Evolutionary conservation across 2,888 invertebrate genomes (phyloP).

Genomic region (Cryptocephalus moraei): DNA sequence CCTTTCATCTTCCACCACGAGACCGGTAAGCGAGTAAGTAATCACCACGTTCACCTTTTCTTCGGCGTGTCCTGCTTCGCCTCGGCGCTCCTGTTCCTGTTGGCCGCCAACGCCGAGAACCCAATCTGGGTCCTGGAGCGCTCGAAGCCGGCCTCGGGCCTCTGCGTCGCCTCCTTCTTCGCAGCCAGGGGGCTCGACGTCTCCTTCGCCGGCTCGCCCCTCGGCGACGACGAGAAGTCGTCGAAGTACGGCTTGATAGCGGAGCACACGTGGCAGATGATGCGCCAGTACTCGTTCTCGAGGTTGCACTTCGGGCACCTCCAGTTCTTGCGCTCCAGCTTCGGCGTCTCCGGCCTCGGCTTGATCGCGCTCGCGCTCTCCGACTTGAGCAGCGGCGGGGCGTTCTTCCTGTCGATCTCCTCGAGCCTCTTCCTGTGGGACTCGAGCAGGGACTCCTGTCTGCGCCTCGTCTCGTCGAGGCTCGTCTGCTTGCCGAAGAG

Average conservation of each 20-base stretch:
- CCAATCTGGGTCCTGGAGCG: conserved; percentile 37
- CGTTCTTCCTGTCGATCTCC: conserved; percentile 27
- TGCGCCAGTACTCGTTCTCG: conserved; percentile 49
- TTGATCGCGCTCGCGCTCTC: conserved; percentile 33
- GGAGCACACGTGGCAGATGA: conserved; percentile 53
- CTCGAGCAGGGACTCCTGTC: conserved; percentile 25
- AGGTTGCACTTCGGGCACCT: conserved; percentile 50
- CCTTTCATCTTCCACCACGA: too few species aligned
- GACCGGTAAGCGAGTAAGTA: too few species aligned
- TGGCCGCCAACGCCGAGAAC: conserved; percentile 31
- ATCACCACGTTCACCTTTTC: too few species aligned
- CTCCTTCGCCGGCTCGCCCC: conserved; percentile 10
- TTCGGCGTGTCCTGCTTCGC: conserved; percentile 28
- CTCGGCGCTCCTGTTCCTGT: conserved; percentile 39
- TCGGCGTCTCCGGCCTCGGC: conserved; percentile 26
- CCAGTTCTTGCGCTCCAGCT: conserved; percentile 40
- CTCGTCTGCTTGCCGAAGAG: conserved; percentile 28
- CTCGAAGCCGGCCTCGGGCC: conserved; percentile 26
- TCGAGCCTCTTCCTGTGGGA: conserved; percentile 26
- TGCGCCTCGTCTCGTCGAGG: conserved; percentile 22
- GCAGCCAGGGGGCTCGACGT: conserved; percentile 11
- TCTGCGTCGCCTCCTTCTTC: conserved; percentile 18
- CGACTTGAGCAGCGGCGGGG: conserved; percentile 33
- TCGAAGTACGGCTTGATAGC: conserved; percentile 42
- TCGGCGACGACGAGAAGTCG: conserved; percentile 22